phyloP scores from a whole-genome alignment of 2,888 invertebrate species.

The Cataglyphis livida region DNA sequence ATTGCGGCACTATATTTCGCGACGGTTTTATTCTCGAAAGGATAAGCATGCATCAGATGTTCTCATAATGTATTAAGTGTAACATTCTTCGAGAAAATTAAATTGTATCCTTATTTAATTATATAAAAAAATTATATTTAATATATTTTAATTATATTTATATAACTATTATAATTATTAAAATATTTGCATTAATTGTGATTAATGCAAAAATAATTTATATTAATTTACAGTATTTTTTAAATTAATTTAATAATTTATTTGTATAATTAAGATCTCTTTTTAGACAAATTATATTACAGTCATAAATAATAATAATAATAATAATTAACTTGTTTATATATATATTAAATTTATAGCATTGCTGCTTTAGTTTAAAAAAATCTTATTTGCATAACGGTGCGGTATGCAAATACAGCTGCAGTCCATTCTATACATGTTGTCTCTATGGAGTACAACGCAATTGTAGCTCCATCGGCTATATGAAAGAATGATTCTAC shows the following conservation, averaged over 20 bases:
- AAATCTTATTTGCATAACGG: constrained; percentile 15
- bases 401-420: constrained; percentile 9
- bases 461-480: constrained; percentile 69
- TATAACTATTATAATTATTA: neutral
- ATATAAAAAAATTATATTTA: neutral
- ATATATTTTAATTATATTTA: neutral
- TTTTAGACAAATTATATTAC: neutral
- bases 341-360: neutral
- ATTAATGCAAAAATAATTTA: neutral
- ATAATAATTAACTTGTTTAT: neutral
- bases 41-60: constrained; percentile 5
- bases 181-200: constrained; percentile 1
- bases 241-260: constrained; percentile 2
- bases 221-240: neutral
- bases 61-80: neutral
- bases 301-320: neutral
- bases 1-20: constrained; percentile 9
- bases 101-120: neutral
- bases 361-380: neutral
- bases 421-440: neutral
- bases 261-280: neutral
- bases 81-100: neutral
- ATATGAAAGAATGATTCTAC: constrained; percentile 48
- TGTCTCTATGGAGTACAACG: constrained; percentile 4
- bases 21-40: constrained; percentile 1